phyloP scores from a whole-genome alignment of 2,888 invertebrate genomes.

The Cynaeus angustus region DNA sequence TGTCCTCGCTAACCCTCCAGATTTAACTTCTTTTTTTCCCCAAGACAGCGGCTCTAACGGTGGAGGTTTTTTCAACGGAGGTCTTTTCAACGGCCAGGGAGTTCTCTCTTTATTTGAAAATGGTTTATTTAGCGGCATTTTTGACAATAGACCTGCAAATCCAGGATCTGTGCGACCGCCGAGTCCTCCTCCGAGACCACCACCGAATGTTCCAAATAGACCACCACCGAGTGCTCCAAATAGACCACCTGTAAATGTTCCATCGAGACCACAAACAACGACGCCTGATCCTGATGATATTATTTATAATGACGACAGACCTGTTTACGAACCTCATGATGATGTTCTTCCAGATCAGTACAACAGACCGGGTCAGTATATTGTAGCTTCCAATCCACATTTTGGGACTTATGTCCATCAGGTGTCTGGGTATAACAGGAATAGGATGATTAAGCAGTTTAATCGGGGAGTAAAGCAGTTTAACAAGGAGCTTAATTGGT shows the following conservation, averaged over 20 bases:
- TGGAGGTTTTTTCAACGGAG: slow-evolving; percentile 28
- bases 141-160: slow-evolving; percentile 27
- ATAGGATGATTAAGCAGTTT: slow-evolving; percentile 37
- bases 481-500: slow-evolving; percentile 29
- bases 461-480: slow-evolving; percentile 26
- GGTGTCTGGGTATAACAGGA: slow-evolving; percentile 42
- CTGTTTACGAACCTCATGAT: slow-evolving; percentile 63
- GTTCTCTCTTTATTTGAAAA: slow-evolving; percentile 45
- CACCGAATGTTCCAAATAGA: slow-evolving; percentile 1
- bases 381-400: slow-evolving; percentile 52
- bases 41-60: slow-evolving; percentile 14
- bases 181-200: neutral
- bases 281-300: slow-evolving; percentile 58
- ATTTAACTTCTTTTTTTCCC: slow-evolving; percentile 28
- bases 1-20: slow-evolving; percentile 8
- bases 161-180: no score
- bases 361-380: slow-evolving; percentile 57
- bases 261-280: neutral
- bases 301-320: slow-evolving; percentile 63
- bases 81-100: slow-evolving; percentile 49
- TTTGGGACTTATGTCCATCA: slow-evolving; percentile 51
- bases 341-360: slow-evolving; percentile 55
- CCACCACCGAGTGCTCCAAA: neutral
- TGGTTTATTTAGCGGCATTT: slow-evolving; percentile 45
- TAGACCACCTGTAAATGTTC: neutral